A percentile compares a stretch with the other conserved stretches of the same genome.
Evolutionary conservation across 2,113 vertebrate genomes (phyloP).

Genomic region (Nicator chloris): DNA sequence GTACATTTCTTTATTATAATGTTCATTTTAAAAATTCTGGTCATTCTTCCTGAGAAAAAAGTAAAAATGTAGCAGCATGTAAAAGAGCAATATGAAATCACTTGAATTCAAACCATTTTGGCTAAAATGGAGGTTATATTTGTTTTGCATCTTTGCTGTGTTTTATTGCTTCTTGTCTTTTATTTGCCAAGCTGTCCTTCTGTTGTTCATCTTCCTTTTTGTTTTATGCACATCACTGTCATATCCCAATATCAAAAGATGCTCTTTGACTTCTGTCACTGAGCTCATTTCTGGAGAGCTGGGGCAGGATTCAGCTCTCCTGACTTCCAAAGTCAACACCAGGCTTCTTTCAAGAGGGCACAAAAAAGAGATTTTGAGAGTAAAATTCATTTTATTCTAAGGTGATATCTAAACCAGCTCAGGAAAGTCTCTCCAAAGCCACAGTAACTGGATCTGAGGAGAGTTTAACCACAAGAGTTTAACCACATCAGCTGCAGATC

Average conservation of each 20-base stretch:
- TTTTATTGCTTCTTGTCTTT: background rate
- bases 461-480: background rate
- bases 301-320: background rate
- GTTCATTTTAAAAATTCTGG: background rate
- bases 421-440: background rate
- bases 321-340: background rate
- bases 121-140: background rate
- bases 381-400: background rate
- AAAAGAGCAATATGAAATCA: background rate
- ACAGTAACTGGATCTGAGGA: background rate
- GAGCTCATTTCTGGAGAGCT: background rate
- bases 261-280: background rate
- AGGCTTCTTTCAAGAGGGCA: background rate
- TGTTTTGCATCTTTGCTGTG: background rate
- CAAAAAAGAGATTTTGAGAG: background rate
- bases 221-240: background rate
- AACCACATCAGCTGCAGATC: background rate
- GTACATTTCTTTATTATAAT: background rate
- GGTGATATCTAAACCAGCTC: background rate
- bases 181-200: background rate
- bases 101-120: background rate
- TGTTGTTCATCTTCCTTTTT: background rate
- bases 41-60: background rate
- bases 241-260: background rate
- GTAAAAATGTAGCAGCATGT: accelerated